Evolutionary conservation across 2,113 vertebrate genomes (phyloP).

Genomic region (Callopanchax toddi): DNA sequence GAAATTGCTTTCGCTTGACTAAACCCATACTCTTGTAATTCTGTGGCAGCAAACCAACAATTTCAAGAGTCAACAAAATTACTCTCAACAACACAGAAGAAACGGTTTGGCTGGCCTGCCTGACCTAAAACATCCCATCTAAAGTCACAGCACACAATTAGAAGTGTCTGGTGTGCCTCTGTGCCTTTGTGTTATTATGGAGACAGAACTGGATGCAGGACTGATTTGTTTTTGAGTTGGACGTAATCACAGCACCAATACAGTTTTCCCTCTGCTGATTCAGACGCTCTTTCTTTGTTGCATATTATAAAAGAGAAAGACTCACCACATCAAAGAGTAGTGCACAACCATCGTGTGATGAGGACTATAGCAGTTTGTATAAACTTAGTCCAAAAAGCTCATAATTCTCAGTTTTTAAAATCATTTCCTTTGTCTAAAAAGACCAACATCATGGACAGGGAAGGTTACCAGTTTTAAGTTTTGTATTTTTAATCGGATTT

Average conservation of each 20-base stretch:
- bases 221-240: neutral
- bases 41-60: conserved; percentile 18
- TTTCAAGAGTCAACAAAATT: conserved; percentile 30
- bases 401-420: no score
- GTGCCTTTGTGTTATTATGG: neutral
- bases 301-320: no score
- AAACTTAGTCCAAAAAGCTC: no score
- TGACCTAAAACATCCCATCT: neutral
- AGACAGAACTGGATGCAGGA: neutral
- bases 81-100: neutral
- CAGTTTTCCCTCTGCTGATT: neutral
- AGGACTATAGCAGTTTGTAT: no score
- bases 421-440: neutral
- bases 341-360: no score
- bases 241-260: neutral
- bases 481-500: conserved; percentile 20
- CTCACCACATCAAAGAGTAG: no score
- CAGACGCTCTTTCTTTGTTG: no score
- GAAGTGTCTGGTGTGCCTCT: neutral
- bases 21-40: conserved; percentile 11
- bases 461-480: neutral
- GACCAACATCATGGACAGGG: neutral
- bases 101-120: neutral
- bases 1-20: conserved; percentile 41
- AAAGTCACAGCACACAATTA: conserved; percentile 7